A percentile compares a stretch with the other conserved stretches of the same genome.
Evolutionary conservation across 2,888 invertebrate species (phyloP).

Genomic region (Nasonovia ribisnigri): DNA sequence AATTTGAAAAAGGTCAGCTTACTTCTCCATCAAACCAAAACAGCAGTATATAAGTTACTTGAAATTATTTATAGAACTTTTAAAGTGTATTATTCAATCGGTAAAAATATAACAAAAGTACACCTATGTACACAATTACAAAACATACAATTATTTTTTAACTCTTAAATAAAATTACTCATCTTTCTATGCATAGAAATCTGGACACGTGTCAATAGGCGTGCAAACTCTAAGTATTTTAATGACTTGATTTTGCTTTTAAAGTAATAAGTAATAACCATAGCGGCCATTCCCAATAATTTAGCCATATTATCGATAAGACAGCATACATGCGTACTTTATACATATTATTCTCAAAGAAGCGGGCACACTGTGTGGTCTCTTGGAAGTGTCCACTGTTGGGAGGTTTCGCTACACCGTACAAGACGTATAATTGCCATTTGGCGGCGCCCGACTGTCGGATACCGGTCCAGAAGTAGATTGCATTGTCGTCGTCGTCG

Average conservation of each 20-base stretch:
- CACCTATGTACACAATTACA: background rate
- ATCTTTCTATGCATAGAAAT: background rate
- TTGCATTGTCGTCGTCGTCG: background rate
- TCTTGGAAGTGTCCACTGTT: background rate
- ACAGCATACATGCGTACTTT: background rate
- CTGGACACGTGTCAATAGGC: background rate
- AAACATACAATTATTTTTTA: background rate
- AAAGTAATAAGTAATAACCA: background rate
- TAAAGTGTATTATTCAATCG: background rate
- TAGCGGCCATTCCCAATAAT: background rate
- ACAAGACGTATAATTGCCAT: background rate
- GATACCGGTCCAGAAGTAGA: slow-evolving; percentile 5
- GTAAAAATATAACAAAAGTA: background rate
- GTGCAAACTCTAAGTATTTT: background rate
- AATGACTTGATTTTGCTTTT: background rate
- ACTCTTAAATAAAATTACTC: background rate
- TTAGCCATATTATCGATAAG: background rate
- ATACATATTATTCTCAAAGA: background rate
- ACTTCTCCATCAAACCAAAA: background rate
- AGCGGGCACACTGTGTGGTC: slow-evolving; percentile 2
- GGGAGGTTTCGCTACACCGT: background rate
- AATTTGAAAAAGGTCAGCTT: background rate
- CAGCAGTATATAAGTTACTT: background rate
- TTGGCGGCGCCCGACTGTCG: slow-evolving; percentile 9
- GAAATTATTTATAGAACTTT: background rate